Evolutionary conservation across 2,113 vertebrate genomes (phyloP).

Genomic region (Hydropotes inermis): DNA sequence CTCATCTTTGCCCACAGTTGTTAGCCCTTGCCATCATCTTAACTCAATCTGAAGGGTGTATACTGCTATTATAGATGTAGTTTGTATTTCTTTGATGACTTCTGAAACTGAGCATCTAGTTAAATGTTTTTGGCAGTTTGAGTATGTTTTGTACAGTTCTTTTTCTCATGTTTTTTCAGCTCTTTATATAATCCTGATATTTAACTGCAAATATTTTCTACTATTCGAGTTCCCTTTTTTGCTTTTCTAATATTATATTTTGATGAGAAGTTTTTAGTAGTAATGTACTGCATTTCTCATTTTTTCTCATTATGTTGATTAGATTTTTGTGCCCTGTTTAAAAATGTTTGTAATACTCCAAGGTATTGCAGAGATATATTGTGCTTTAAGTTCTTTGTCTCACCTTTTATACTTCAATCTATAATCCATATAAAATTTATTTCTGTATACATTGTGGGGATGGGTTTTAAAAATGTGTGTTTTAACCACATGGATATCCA

Average conservation of each 20-base stretch:
- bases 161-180: neutral
- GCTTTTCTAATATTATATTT: neutral
- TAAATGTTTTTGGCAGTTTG: neutral
- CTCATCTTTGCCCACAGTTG: neutral
- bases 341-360: neutral
- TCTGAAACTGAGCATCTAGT: neutral
- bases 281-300: neutral
- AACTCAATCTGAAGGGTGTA: neutral
- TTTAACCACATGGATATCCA: neutral
- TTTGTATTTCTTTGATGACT: neutral
- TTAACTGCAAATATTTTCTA: neutral
- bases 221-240: neutral
- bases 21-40: neutral
- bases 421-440: neutral
- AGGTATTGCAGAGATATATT: neutral
- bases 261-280: neutral
- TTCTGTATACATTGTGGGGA: neutral
- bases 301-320: neutral
- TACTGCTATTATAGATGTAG: neutral
- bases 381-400: neutral
- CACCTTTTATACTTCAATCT: neutral
- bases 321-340: neutral
- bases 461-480: neutral
- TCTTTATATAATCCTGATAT: neutral
- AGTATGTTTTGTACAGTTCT: neutral